phyloP scores from a whole-genome alignment of 2,888 invertebrate genomes.

The Sialis fuliginosa region DNA sequence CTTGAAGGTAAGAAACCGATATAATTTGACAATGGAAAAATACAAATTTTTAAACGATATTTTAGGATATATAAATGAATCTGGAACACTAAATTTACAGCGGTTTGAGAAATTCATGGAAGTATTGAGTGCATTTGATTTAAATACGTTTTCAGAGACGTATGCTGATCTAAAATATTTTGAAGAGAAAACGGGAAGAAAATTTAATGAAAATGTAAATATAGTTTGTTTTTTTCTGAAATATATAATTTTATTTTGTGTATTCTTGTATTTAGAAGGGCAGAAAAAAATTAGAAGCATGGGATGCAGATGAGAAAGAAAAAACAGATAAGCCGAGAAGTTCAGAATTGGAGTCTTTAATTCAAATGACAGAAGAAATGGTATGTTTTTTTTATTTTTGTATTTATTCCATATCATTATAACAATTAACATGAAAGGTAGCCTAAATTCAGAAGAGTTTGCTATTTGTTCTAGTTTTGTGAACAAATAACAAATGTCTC shows the following conservation, averaged over 20 bases:
- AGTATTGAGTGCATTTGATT: slow-evolving; percentile 52
- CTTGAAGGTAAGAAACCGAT: slow-evolving; percentile 49
- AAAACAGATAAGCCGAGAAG: slow-evolving; percentile 25
- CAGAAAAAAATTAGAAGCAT: slow-evolving; percentile 1
- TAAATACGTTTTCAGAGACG: slow-evolving; percentile 55
- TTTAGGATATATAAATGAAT: slow-evolving; percentile 82
- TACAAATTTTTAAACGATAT: no score
- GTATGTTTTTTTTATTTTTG: slow-evolving; percentile 20
- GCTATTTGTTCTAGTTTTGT: no score
- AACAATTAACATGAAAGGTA: no score
- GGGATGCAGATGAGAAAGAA: slow-evolving; percentile 28
- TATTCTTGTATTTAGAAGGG: slow-evolving; percentile 5
- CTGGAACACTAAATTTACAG: slow-evolving; percentile 61
- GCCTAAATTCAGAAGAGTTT: no score
- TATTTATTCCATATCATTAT: no score
- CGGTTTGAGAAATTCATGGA: slow-evolving; percentile 77
- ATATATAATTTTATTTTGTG: not conserved
- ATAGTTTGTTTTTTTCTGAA: slow-evolving; percentile 6
- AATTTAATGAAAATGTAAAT: slow-evolving; percentile 26
- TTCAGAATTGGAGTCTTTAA: slow-evolving; percentile 38
- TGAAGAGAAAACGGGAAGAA: slow-evolving; percentile 56
- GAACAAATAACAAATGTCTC: no score
- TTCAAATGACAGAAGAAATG: slow-evolving; percentile 42
- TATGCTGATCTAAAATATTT: slow-evolving; percentile 72
- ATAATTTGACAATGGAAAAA: no score